These are phyloP conservation scores for Coptodon bakossiorum DNA, from an alignment of 2,113 vertebrate genomes.

Conservation along the genomic window DNA sequence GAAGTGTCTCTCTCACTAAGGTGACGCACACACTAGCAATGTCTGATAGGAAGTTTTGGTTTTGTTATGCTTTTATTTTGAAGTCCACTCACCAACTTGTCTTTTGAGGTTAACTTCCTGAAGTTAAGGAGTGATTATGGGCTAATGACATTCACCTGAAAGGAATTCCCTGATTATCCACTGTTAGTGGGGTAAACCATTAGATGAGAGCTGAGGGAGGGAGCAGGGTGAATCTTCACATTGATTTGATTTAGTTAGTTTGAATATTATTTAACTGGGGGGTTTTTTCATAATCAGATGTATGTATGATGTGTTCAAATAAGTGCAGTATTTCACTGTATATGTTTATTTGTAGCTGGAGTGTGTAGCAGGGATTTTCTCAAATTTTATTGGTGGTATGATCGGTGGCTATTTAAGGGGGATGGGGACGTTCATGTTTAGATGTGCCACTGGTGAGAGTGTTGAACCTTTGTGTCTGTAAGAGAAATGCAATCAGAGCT, in stretches of 20 bases:
- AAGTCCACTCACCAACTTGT: not conserved
- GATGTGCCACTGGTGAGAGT: rapidly evolving
- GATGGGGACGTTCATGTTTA: not conserved
- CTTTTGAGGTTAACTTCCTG: not conserved
- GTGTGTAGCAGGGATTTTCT: not conserved
- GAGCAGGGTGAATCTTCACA: not conserved
- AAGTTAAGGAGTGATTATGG: not conserved
- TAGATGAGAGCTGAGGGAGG: not conserved
- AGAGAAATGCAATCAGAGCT: not conserved
- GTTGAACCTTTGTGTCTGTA: not conserved
- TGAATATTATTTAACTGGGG: not conserved
- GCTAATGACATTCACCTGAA: not conserved
- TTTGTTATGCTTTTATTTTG: not conserved
- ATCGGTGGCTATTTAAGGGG: not conserved
- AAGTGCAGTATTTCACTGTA: rapidly evolving
- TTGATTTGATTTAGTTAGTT: not conserved
- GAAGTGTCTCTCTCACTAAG: rapidly evolving
- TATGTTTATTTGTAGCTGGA: not conserved
- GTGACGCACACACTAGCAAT: not conserved
- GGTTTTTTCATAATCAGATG: not conserved
- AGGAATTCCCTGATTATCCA: not conserved
- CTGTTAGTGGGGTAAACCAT: not conserved
- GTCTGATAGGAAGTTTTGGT: not conserved
- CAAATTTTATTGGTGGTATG: not conserved
- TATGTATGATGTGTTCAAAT: not conserved